A percentile compares a stretch with the other conserved stretches of the same genome.
phyloP scores from a whole-genome alignment of 1,140 invertebrate species.

The Macrotrachela quadricornifera region DNA sequence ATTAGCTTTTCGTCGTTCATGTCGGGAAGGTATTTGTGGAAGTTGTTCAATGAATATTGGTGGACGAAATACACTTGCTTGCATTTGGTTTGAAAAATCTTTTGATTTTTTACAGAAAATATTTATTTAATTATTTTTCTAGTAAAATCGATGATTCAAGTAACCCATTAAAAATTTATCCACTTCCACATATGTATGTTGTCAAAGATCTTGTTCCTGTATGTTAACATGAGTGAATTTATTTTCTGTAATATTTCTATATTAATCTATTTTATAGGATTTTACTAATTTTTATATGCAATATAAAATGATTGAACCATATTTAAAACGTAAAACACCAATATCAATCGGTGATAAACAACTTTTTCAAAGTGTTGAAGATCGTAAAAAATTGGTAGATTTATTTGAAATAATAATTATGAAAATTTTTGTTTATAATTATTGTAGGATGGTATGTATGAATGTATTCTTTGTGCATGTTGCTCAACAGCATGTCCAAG shows the following conservation, averaged over 20 bases:
- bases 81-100: slow-evolving; percentile 44
- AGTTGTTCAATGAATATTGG: slow-evolving; percentile 99
- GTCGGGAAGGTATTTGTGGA: slow-evolving; percentile 83
- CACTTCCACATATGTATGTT: slow-evolving; percentile 91
- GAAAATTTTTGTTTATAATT: background rate
- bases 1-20: slow-evolving; percentile 77
- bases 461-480: slow-evolving; percentile 90
- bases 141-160: slow-evolving; percentile 61
- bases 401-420: background rate
- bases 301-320: slow-evolving; percentile 77
- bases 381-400: slow-evolving; percentile 55
- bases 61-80: slow-evolving; percentile 78
- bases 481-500: slow-evolving; percentile 85
- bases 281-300: slow-evolving; percentile 82
- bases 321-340: slow-evolving; percentile 53
- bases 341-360: slow-evolving; percentile 47
- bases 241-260: background rate
- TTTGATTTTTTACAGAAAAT: background rate
- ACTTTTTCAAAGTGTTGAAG: slow-evolving; percentile 63
- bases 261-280: slow-evolving; percentile 47
- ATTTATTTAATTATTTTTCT: slow-evolving; percentile 10
- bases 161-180: slow-evolving; percentile 68
- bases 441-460: slow-evolving; percentile 61
- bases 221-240: slow-evolving; percentile 10
- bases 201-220: slow-evolving; percentile 78